A percentile compares a stretch with the other conserved stretches of the same genome.
phyloP scores from a whole-genome alignment of 2,797 vertebrate species.

The Threskiornis aethiopicus region DNA sequence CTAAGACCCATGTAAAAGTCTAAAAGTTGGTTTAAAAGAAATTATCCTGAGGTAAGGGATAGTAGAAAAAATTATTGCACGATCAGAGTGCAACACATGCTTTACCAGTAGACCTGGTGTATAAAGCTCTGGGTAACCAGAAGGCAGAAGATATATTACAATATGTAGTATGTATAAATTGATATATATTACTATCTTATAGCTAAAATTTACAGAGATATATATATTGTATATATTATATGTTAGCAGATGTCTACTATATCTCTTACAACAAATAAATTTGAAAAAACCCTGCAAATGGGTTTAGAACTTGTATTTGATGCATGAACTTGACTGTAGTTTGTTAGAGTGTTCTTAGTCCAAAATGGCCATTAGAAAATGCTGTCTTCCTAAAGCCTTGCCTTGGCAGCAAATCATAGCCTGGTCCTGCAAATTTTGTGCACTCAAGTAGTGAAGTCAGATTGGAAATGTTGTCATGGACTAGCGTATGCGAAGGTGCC shows the following conservation, averaged over 20 bases:
- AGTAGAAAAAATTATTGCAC: background rate
- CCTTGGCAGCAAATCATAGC: background rate
- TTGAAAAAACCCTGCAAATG: accelerated
- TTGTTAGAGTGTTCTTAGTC: background rate
- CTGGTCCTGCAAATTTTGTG: background rate
- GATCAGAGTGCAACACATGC: background rate
- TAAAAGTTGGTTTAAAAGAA: background rate
- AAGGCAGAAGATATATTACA: background rate
- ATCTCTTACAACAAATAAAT: background rate
- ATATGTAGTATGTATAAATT: background rate
- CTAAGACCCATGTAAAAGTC: background rate
- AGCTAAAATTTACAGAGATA: background rate
- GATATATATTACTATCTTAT: background rate
- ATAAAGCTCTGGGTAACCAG: background rate
- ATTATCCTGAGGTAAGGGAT: background rate
- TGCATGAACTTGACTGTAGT: background rate
- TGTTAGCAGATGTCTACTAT: background rate
- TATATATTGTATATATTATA: background rate
- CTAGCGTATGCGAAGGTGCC: accelerated
- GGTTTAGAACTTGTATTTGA: background rate
- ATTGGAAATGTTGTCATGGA: background rate
- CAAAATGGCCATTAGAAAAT: background rate
- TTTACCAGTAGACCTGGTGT: background rate
- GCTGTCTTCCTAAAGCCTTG: background rate
- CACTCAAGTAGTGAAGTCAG: background rate